Conservation (phyloP, 1,140 invertebrate species). For the Temnothorax longispinosus region DNA sequence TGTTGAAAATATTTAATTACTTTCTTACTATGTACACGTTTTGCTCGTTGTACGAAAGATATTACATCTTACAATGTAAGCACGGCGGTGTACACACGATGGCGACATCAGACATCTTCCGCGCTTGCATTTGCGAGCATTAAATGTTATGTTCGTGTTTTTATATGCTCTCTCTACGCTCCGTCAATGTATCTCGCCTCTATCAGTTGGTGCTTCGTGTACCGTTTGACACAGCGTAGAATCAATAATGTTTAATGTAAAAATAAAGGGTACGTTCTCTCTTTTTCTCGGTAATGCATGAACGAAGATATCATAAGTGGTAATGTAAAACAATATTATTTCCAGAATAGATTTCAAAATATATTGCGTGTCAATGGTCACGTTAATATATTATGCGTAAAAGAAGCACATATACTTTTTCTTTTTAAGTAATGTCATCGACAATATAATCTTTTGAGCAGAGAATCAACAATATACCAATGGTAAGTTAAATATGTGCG, state of each 20-base stretch:
- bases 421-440: not conserved
- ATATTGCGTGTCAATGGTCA: slow-evolving; percentile 33
- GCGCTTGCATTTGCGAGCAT: slow-evolving; percentile 52
- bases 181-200: slow-evolving; percentile 39
- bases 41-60: slow-evolving; percentile 65
- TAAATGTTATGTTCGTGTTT: slow-evolving; percentile 47
- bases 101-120: too few relatives aligned
- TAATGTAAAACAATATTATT: slow-evolving; percentile 6
- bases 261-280: slow-evolving; percentile 27
- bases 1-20: slow-evolving; percentile 71
- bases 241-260: slow-evolving; percentile 28
- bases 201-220: not conserved
- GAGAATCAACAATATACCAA: slow-evolving; percentile 40
- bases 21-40: slow-evolving; percentile 72
- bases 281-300: slow-evolving; percentile 3
- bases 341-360: slow-evolving; percentile 1
- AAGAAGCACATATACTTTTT: slow-evolving; percentile 2
- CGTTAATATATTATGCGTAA: not conserved
- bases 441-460: slow-evolving; percentile 41
- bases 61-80: slow-evolving; percentile 49
- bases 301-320: slow-evolving; percentile 40
- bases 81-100: not conserved
- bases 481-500: slow-evolving; percentile 42
- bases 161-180: slow-evolving; percentile 17
- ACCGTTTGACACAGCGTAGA: slow-evolving; percentile 44